Conservation (phyloP, 2,888 invertebrate species). For the Pseudanteris insignis region DNA sequence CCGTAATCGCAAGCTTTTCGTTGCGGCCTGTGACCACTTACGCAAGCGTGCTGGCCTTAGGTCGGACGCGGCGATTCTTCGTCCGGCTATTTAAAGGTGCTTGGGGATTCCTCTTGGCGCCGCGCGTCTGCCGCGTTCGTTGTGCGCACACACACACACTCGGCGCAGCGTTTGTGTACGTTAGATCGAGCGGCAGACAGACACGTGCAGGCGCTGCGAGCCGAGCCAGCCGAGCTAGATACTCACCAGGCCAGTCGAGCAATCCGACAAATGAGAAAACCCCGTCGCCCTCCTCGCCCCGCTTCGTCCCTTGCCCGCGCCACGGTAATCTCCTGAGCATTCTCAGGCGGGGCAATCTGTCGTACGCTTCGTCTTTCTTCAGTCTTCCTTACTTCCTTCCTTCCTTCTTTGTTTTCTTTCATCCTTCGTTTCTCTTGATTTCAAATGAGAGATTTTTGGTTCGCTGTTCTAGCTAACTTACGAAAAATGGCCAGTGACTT, state of each 20-base stretch:
- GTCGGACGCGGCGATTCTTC: conserved; percentile 33
- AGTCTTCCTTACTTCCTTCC: conserved; percentile 17
- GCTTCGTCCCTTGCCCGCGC: background rate
- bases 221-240: conserved; percentile 37
- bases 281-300: conserved; percentile 2
- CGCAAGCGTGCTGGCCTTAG: conserved; percentile 42
- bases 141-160: conserved; percentile 21
- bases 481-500: no score
- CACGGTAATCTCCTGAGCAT: conserved; percentile 1
- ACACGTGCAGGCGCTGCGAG: conserved; percentile 30
- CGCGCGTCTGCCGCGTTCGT: conserved; percentile 50
- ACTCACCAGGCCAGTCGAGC: conserved; percentile 40
- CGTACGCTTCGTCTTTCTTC: conserved; percentile 12
- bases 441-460: background rate
- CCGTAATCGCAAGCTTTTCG: conserved; percentile 12
- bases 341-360: conserved; percentile 16
- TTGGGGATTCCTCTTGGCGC: conserved; percentile 57
- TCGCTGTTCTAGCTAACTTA: no score
- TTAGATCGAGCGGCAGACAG: conserved; percentile 20
- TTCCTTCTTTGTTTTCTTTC: background rate
- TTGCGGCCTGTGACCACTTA: conserved; percentile 29
- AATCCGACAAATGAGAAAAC: conserved; percentile 35
- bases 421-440: background rate
- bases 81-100: conserved; percentile 44
- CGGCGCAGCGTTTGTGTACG: no score